phyloP scores from a whole-genome alignment of 2,888 invertebrate genomes.

The Drosophila setosimentum region DNA sequence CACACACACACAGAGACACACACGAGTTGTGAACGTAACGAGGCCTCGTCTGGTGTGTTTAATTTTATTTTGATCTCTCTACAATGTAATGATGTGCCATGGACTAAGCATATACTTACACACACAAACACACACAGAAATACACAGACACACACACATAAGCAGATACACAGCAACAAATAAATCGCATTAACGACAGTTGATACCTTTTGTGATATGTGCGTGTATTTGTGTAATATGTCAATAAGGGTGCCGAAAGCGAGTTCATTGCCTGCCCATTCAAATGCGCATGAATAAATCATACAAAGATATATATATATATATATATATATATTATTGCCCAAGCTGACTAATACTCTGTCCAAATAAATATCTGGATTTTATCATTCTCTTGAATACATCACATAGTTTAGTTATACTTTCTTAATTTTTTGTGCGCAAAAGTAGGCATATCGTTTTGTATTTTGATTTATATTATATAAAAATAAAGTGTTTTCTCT shows the following conservation, averaged over 20 bases:
- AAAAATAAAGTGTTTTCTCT: not conserved
- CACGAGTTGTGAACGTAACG: conserved; percentile 6
- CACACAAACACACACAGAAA: conserved; percentile 4
- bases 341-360: not conserved
- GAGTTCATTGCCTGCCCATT: conserved; percentile 30
- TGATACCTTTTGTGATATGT: conserved; percentile 44
- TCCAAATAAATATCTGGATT: not conserved
- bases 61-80: conserved; percentile 42
- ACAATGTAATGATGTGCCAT: conserved; percentile 38
- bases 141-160: not conserved
- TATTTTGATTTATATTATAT: not conserved
- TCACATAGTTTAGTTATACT: not conserved
- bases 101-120: conserved; percentile 23
- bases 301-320: conserved; percentile 1
- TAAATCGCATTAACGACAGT: conserved; percentile 56
- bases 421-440: not conserved
- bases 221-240: conserved; percentile 39
- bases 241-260: conserved; percentile 22
- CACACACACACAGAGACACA: not conserved
- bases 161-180: conserved; percentile 3
- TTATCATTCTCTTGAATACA: not conserved
- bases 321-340: not conserved
- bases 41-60: conserved; percentile 21
- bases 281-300: conserved; percentile 34
- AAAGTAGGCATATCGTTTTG: too few relatives aligned